Conservation (phyloP, 2,888 invertebrate genomes). For the Aricia artaxerxes region DNA sequence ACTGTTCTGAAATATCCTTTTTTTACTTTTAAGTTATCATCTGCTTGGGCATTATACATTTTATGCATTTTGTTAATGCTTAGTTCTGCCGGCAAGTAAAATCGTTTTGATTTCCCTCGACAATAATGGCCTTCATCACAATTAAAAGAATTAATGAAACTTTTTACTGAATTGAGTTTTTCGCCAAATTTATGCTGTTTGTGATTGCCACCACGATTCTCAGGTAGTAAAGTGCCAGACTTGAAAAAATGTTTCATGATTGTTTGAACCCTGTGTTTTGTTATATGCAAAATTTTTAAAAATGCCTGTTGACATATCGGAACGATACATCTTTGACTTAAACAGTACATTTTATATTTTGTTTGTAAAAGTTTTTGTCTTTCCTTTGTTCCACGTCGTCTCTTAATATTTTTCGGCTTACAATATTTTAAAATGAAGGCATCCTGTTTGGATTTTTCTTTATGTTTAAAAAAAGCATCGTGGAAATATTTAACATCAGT, state of each 20-base stretch:
- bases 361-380: constrained; percentile 25
- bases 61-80: constrained; percentile 40
- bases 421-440: constrained; percentile 24
- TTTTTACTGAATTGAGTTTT: constrained; percentile 39
- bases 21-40: constrained; percentile 38
- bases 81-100: constrained; percentile 39
- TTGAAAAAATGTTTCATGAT: constrained; percentile 30
- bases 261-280: constrained; percentile 25
- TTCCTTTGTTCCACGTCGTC: constrained; percentile 30
- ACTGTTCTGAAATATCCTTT: constrained; percentile 37
- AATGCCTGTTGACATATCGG: constrained; percentile 29
- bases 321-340: background rate
- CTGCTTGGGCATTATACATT: constrained; percentile 39
- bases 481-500: constrained; percentile 27
- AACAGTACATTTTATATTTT: constrained; percentile 28
- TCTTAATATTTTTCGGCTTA: constrained; percentile 28
- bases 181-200: constrained; percentile 32
- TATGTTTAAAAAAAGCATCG: constrained; percentile 27
- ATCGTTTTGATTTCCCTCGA: constrained; percentile 38
- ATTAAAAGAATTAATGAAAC: constrained; percentile 42
- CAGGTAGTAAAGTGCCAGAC: constrained; percentile 29
- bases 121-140: constrained; percentile 44
- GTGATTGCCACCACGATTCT: constrained; percentile 37
- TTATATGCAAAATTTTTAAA: constrained; percentile 24
- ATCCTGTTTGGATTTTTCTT: constrained; percentile 21